phyloP scores from a whole-genome alignment of 1,140 invertebrate species.

The Drosophila cardini region DNA sequence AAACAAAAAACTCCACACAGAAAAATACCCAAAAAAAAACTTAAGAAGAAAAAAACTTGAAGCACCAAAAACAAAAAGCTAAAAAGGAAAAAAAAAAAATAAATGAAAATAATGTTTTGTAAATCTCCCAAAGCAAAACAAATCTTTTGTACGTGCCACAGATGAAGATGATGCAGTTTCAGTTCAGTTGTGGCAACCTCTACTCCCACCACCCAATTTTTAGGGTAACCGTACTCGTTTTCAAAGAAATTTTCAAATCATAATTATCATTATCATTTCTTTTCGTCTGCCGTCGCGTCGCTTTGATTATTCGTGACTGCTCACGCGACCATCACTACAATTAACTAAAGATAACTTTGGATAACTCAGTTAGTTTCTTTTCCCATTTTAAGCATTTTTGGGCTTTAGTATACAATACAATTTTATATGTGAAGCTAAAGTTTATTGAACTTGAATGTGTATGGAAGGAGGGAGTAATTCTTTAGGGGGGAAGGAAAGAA shows the following conservation, averaged over 20 bases:
- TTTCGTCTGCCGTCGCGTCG: neutral
- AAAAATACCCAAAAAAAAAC: slow-evolving; percentile 13
- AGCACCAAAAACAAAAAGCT: slow-evolving; percentile 34
- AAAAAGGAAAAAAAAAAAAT: slow-evolving; percentile 26
- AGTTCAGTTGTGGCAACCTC: neutral
- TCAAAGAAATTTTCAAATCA: slow-evolving; percentile 16
- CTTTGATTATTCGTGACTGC: slow-evolving; percentile 18
- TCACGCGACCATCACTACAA: slow-evolving; percentile 28
- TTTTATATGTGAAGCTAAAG: too few species aligned
- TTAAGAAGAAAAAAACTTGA: slow-evolving; percentile 14
- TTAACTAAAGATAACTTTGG: neutral
- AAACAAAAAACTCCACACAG: slow-evolving; percentile 30
- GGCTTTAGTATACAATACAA: too few species aligned
- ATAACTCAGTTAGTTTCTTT: neutral
- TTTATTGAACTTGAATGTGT: too few species aligned
- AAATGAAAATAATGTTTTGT: too few species aligned
- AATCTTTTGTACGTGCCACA: slow-evolving; percentile 71
- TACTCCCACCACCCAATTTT: neutral
- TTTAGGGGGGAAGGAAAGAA: too few species aligned
- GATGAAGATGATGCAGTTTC: slow-evolving; percentile 42
- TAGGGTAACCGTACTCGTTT: neutral
- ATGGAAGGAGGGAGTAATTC: too few species aligned
- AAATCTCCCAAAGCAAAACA: slow-evolving; percentile 28
- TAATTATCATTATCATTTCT: slow-evolving; percentile 20
- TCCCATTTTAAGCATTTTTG: too few species aligned